Evolutionary conservation across 2,113 vertebrate species (phyloP).

Genomic region (Stigmatopora argus): DNA sequence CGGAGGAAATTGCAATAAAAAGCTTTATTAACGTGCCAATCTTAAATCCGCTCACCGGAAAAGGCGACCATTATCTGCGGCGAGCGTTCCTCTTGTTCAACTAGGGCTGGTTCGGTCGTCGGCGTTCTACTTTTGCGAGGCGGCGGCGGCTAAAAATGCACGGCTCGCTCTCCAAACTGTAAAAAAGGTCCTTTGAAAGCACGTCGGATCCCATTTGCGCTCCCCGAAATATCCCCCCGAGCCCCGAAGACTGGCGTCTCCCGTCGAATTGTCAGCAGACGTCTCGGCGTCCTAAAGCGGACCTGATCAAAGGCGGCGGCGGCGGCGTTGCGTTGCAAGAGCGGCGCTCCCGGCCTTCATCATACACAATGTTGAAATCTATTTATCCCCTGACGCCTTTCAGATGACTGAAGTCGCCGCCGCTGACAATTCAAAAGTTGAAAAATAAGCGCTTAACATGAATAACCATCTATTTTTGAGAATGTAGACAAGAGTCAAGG

Average conservation of each 20-base stretch:
- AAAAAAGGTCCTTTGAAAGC: constrained; percentile 31
- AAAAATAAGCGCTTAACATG: too few relatives aligned
- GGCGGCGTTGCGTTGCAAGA: constrained; percentile 18
- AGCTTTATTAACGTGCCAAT: constrained; percentile 40
- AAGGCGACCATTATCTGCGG: constrained; percentile 21
- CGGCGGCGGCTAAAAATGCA: background rate
- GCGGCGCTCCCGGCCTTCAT: constrained; percentile 14
- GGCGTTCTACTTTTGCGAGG: background rate
- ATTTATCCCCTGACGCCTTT: constrained; percentile 12
- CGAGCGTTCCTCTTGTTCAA: constrained; percentile 2
- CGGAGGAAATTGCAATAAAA: constrained; percentile 41
- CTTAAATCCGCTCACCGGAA: constrained; percentile 40
- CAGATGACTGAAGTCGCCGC: too few relatives aligned
- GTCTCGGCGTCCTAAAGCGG: constrained; percentile 38
- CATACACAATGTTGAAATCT: constrained; percentile 24
- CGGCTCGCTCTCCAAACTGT: constrained; percentile 22
- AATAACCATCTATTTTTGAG: too few relatives aligned
- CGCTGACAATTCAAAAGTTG: too few relatives aligned
- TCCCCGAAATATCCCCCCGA: constrained; percentile 35
- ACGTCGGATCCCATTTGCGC: constrained; percentile 32
- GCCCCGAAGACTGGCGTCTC: constrained; percentile 27
- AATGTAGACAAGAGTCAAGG: too few relatives aligned
- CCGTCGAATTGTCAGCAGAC: constrained; percentile 27
- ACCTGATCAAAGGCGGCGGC: constrained; percentile 39
- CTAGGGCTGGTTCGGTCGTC: too few relatives aligned